Percentiles rank a stretch among this genome's conserved stretches.
Conservation (phyloP, 2,797 vertebrate genomes). For the Phoxinus dragarum region DNA sequence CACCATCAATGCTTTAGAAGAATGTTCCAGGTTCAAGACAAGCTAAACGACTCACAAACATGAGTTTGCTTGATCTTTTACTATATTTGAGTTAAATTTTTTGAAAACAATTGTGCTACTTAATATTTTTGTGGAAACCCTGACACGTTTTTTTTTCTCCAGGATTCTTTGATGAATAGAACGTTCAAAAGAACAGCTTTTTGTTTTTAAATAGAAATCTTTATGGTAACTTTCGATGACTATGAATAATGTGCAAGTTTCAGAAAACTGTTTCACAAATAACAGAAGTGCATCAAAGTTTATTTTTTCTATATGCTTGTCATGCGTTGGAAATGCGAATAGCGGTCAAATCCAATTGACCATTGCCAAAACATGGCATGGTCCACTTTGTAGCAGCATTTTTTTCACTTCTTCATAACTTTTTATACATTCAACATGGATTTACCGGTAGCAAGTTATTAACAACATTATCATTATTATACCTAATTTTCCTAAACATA, state of each 20-base stretch:
- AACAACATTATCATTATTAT: too few species aligned
- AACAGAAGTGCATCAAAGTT: too few species aligned
- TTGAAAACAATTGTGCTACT: background rate
- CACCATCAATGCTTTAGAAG: conserved; percentile 29
- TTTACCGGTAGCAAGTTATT: too few species aligned
- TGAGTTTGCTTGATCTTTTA: background rate
- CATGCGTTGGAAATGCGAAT: too few species aligned
- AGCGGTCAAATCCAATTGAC: too few species aligned
- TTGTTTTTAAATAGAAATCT: background rate
- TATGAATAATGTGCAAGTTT: background rate
- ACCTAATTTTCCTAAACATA: too few species aligned
- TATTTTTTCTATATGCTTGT: too few species aligned
- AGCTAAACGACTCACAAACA: background rate
- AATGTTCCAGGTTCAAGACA: background rate
- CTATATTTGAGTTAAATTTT: background rate
- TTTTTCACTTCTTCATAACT: too few species aligned
- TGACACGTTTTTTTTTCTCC: background rate
- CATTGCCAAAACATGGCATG: too few species aligned
- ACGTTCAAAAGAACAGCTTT: background rate
- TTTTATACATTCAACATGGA: too few species aligned
- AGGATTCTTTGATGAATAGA: background rate
- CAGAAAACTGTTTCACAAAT: too few species aligned
- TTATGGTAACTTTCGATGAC: background rate
- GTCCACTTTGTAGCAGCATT: too few species aligned
- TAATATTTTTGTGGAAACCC: background rate